Conservation (phyloP, 2,113 vertebrate genomes). For the Ibidorhyncha struthersii region DNA sequence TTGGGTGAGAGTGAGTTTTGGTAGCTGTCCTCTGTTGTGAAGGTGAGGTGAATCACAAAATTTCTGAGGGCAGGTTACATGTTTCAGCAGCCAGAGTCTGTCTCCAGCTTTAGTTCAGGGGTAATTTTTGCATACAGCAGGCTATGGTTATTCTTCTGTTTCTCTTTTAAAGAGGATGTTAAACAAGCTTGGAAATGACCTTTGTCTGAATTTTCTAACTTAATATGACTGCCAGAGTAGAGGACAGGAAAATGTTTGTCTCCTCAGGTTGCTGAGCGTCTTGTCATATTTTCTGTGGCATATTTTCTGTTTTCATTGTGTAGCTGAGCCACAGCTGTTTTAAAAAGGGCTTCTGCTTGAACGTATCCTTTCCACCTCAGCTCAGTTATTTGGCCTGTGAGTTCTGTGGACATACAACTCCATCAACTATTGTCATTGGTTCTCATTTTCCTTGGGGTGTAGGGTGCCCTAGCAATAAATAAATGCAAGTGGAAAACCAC, state of each 20-base stretch:
- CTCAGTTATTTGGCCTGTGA: not conserved
- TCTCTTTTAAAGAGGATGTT: not conserved
- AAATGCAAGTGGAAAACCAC: not conserved
- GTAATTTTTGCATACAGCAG: not conserved
- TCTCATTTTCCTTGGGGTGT: not conserved
- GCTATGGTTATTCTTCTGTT: not conserved
- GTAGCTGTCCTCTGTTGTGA: not conserved
- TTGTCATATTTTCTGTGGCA: not conserved
- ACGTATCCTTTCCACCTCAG: not conserved
- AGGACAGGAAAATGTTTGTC: not conserved
- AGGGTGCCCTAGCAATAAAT: not conserved
- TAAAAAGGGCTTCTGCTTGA: not conserved
- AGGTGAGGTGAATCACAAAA: not conserved
- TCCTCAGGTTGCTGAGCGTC: not conserved
- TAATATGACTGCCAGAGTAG: not conserved
- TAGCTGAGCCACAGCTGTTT: not conserved
- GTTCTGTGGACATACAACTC: not conserved
- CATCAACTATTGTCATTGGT: accelerated
- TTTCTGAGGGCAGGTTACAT: not conserved
- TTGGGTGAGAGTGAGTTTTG: not conserved
- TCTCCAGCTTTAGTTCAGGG: not conserved
- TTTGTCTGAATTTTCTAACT: not conserved
- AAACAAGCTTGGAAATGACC: not conserved
- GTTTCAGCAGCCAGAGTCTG: not conserved
- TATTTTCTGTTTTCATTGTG: not conserved